phyloP scores from a whole-genome alignment of 1,140 invertebrate species.

The Limonius californicus region DNA sequence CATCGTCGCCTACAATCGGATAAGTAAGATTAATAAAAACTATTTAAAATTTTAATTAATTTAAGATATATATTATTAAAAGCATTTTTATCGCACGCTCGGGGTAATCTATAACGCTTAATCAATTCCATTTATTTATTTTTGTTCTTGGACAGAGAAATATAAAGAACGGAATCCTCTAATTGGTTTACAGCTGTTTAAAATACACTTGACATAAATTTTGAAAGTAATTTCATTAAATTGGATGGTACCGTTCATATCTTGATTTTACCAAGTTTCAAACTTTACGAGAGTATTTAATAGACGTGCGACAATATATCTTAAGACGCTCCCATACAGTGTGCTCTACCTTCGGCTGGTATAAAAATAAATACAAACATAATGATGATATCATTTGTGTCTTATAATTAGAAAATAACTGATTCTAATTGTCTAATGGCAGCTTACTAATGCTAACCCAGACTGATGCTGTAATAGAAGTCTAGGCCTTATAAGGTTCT shows the following conservation, averaged over 20 bases:
- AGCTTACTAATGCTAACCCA: background rate
- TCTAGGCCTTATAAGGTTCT: conserved; percentile 2
- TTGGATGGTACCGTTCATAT: conserved; percentile 22
- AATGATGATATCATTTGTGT: background rate
- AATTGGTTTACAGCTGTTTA: conserved; percentile 30
- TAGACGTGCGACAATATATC: background rate
- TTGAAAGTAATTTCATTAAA: conserved; percentile 26
- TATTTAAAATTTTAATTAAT: conserved; percentile 21
- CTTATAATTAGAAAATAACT: background rate
- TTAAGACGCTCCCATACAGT: background rate
- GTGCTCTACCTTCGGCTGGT: background rate
- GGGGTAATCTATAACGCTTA: conserved; percentile 7
- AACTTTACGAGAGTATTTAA: conserved; percentile 21
- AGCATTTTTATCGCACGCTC: conserved; percentile 23
- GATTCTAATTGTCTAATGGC: background rate
- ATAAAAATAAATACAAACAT: background rate
- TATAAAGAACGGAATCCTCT: conserved; percentile 23
- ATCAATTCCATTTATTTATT: conserved; percentile 21
- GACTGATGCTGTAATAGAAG: background rate
- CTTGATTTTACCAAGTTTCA: conserved; percentile 23
- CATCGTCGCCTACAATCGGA: conserved; percentile 19
- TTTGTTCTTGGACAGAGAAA: conserved; percentile 4
- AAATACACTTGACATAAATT: conserved; percentile 26
- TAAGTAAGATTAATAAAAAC: conserved; percentile 24
- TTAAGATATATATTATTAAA: conserved; percentile 28